These are phyloP conservation scores for Hypotaenidia philippensis DNA, from an alignment of 2,797 vertebrate species.

Conservation along the genomic window DNA sequence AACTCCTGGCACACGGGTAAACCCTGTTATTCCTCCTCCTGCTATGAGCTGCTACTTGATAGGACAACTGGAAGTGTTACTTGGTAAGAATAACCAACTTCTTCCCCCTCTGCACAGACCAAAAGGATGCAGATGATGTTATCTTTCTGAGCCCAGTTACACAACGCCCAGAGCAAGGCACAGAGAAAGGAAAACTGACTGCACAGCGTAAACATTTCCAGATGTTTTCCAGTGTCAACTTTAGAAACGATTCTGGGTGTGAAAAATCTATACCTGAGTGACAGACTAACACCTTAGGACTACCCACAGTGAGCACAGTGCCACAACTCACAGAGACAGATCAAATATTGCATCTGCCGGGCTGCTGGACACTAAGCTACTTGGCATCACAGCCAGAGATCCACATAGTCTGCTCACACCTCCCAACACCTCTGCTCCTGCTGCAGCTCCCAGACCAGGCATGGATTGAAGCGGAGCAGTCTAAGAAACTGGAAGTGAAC, in stretches of 20 bases:
- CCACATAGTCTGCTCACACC: background rate
- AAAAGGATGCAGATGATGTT: fast-evolving
- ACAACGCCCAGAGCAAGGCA: fast-evolving
- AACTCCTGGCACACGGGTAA: no score
- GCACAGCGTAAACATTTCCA: background rate
- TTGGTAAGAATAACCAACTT: background rate
- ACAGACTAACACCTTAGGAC: no score
- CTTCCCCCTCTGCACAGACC: background rate
- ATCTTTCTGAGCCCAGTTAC: background rate
- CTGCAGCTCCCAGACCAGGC: background rate
- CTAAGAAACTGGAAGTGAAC: no score
- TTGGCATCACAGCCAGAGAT: fast-evolving
- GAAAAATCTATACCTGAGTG: background rate
- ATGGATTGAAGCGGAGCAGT: fast-evolving
- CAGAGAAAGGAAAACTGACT: background rate
- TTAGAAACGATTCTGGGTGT: background rate
- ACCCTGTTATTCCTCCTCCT: background rate
- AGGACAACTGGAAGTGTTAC: background rate
- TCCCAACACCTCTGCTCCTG: background rate
- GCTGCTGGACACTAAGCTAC: no score
- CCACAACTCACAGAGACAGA: background rate
- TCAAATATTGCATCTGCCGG: no score
- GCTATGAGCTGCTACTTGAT: background rate
- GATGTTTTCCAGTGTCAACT: background rate
- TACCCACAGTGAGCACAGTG: fast-evolving